These are phyloP conservation scores for Drosophila athabasca DNA, from an alignment of 1,140 invertebrate genomes.

Conservation along the genomic window DNA sequence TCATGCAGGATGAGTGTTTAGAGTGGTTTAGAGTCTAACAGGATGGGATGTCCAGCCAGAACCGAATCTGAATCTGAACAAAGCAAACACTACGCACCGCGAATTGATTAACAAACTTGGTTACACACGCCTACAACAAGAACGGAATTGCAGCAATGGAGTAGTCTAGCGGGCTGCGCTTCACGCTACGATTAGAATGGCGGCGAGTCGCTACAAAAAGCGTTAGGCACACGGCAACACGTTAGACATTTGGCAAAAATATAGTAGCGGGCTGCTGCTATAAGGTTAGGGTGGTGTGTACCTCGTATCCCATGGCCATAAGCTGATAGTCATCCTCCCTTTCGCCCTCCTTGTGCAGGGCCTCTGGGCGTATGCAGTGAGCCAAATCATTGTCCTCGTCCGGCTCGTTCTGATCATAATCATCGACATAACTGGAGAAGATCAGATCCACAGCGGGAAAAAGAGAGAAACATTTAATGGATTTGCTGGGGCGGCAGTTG, in stretches of 20 bases:
- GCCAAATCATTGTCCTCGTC: constrained; percentile 75
- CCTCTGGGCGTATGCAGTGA: constrained; percentile 78
- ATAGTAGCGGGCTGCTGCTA: constrained; percentile 14
- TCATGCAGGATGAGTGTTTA: constrained; percentile 23
- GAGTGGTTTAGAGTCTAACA: constrained; percentile 3
- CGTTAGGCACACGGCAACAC: constrained; percentile 52
- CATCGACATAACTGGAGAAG: constrained; percentile 77
- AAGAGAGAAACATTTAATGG: constrained; percentile 31
- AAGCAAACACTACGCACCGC: constrained; percentile 68
- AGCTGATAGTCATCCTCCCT: constrained; percentile 66
- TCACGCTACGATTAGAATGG: constrained; percentile 45
- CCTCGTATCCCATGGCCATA: constrained; percentile 75
- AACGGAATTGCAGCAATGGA: constrained; percentile 27
- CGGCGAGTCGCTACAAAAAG: constrained; percentile 52
- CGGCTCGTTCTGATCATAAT: constrained; percentile 69
- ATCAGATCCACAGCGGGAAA: constrained; percentile 27
- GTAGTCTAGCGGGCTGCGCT: constrained; percentile 33
- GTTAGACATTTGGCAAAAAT: constrained; percentile 32
- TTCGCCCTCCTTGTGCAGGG: constrained; percentile 67
- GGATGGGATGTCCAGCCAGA: constrained; percentile 16
- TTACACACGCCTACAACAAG: constrained; percentile 44
- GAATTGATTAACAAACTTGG: constrained; percentile 57
- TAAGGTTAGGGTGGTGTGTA: constrained; percentile 37
- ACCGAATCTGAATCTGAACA: constrained; percentile 9
- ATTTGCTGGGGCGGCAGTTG: constrained; percentile 36